Evolutionary conservation across 2,797 vertebrate genomes (phyloP).

Genomic region (Pampus argenteus): DNA sequence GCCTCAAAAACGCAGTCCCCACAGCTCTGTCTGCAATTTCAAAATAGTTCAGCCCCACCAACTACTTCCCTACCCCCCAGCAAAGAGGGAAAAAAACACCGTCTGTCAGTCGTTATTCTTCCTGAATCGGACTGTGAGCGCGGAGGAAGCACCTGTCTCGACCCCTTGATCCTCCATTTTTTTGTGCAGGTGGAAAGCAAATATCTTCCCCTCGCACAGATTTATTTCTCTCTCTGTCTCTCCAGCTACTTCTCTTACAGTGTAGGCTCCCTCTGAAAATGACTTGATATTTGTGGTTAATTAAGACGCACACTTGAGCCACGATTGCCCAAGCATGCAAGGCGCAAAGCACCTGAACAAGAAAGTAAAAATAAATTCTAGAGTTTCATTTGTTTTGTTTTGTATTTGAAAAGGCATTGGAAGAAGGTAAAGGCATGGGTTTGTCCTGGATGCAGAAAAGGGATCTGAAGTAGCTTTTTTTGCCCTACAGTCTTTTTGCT

Average conservation of each 20-base stretch:
- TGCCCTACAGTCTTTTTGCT: neutral
- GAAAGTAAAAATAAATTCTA: too few species aligned
- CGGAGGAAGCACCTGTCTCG: constrained; percentile 78
- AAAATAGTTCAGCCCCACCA: constrained; percentile 75
- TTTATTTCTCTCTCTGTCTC: constrained; percentile 18
- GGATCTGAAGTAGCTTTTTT: neutral
- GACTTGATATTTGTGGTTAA: neutral
- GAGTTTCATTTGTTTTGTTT: too few species aligned
- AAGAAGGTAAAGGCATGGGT: too few species aligned
- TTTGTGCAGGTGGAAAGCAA: constrained; percentile 75
- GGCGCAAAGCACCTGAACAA: too few species aligned
- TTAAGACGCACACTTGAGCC: neutral
- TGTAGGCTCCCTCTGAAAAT: neutral
- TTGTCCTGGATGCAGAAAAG: neutral
- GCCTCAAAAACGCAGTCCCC: constrained; percentile 77
- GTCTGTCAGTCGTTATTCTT: constrained; percentile 63
- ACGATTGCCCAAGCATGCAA: too few species aligned
- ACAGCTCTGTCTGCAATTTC: constrained; percentile 76
- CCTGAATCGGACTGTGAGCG: constrained; percentile 43
- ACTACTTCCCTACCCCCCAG: constrained; percentile 65
- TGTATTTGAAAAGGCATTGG: too few species aligned
- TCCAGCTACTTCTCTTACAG: neutral
- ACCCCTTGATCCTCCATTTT: constrained; percentile 59
- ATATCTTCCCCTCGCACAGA: constrained; percentile 45
- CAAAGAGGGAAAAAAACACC: constrained; percentile 46